phyloP scores from a whole-genome alignment of 2,113 vertebrate species.

The Pomatorhinus ruficollis region DNA sequence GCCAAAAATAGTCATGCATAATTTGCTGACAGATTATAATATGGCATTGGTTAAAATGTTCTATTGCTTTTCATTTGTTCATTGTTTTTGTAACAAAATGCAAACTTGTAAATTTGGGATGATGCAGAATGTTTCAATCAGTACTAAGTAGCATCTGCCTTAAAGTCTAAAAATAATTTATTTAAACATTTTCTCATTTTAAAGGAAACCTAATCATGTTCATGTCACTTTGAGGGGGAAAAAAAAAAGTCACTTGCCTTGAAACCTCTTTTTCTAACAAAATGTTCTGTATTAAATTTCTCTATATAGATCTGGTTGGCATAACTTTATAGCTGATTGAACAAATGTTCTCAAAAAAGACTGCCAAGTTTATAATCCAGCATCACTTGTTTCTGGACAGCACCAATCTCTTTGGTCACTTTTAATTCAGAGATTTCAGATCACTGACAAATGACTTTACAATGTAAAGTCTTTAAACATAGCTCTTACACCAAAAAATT shows the following conservation, averaged over 20 bases:
- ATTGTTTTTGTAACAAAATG: slow-evolving; percentile 58
- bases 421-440: background rate
- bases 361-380: background rate
- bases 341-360: background rate
- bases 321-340: background rate
- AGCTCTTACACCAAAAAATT: background rate
- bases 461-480: background rate
- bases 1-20: slow-evolving; percentile 24
- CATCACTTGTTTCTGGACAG: background rate
- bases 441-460: background rate
- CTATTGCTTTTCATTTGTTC: slow-evolving; percentile 40
- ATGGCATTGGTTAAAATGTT: slow-evolving; percentile 44
- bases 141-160: slow-evolving; percentile 24
- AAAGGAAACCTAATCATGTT: slow-evolving; percentile 6
- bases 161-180: slow-evolving; percentile 55
- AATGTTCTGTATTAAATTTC: background rate
- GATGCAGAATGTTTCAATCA: slow-evolving; percentile 51
- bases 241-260: background rate
- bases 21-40: slow-evolving; percentile 46
- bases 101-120: slow-evolving; percentile 44
- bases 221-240: background rate
- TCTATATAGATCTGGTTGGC: background rate
- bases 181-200: slow-evolving; percentile 14
- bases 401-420: background rate
- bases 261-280: background rate